These are phyloP conservation scores for Cataglyphis hispanica DNA, from an alignment of 1,140 invertebrate genomes.

Conservation along the genomic window DNA sequence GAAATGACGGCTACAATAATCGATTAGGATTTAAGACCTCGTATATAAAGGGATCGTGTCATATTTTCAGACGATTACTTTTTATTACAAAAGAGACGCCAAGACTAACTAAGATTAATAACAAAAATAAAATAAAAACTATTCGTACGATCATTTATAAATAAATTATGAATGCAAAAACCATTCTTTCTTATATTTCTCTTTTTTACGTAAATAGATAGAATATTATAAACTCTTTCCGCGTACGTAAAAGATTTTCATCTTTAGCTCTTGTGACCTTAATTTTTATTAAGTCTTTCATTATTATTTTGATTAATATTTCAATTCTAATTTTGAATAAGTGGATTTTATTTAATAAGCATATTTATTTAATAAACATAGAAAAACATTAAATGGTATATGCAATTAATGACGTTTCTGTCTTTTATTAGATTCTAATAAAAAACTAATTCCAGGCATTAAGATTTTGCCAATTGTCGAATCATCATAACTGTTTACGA, in stretches of 20 bases:
- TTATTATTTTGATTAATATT: too few relatives aligned
- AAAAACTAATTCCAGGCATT: background rate
- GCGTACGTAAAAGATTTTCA: background rate
- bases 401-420: background rate
- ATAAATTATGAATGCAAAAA: background rate
- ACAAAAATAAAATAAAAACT: background rate
- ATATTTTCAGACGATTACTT: constrained; percentile 7
- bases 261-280: background rate
- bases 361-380: background rate
- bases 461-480: background rate
- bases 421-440: background rate
- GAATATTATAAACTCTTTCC: background rate
- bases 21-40: constrained; percentile 7
- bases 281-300: background rate
- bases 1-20: background rate
- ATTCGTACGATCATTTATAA: background rate
- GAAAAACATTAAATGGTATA: background rate
- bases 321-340: background rate
- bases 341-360: background rate
- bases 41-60: constrained; percentile 7
- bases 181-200: background rate
- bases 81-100: constrained; percentile 24
- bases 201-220: constrained; percentile 5
- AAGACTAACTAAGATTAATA: constrained; percentile 24
- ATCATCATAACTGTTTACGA: background rate